Conservation (phyloP, 2,888 invertebrate species). For the Eupsilia transversa region DNA sequence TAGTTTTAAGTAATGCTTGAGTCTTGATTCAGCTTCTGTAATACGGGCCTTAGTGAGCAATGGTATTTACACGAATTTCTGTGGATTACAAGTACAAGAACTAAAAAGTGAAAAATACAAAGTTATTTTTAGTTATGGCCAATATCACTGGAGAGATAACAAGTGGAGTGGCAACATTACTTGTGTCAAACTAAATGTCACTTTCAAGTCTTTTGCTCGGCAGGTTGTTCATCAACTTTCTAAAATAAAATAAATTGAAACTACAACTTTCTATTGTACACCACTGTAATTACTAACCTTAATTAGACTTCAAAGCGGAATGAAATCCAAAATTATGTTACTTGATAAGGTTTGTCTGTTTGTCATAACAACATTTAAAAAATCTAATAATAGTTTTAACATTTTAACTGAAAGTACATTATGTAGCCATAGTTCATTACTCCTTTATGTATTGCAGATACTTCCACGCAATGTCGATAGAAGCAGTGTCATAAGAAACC, state of each 20-base stretch:
- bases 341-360: conserved; percentile 70
- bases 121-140: background rate
- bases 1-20: no score
- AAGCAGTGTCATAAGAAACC: conserved; percentile 62
- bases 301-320: conserved; percentile 34
- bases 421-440: background rate
- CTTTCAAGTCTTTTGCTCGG: background rate
- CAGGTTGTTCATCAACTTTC: conserved; percentile 51
- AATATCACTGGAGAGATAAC: background rate
- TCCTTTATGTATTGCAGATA: conserved; percentile 69
- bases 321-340: conserved; percentile 66
- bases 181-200: background rate
- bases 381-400: background rate
- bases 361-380: background rate
- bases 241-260: conserved; percentile 50
- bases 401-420: background rate
- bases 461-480: conserved; percentile 64
- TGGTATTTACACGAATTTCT: no score
- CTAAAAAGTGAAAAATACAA: no score
- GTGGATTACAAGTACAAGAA: no score
- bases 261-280: conserved; percentile 50
- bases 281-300: conserved; percentile 42
- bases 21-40: no score
- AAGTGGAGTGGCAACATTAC: conserved; percentile 5
- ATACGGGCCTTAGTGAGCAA: no score